Evolutionary conservation across 2,888 invertebrate genomes (phyloP), one percentile per base, ranked within the genome.

Genomic region (Panzeria rudis): DNA sequence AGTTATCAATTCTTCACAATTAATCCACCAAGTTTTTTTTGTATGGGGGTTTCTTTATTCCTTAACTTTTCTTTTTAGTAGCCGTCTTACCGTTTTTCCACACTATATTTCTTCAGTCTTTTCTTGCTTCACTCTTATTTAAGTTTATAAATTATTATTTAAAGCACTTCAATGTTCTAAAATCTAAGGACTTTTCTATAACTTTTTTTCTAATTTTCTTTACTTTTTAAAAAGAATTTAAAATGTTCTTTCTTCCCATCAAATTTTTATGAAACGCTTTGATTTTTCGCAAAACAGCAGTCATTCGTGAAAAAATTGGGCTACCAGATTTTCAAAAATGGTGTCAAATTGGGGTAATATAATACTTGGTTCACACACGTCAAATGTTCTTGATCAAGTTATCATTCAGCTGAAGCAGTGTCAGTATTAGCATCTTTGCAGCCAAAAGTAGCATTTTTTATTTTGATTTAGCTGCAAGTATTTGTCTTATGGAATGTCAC

Each of bases 251-350:
- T 75, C 64, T 50, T 77, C 71, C 80, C 77, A 75, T 59, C 71
- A 73, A 78, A 79, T 56, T 82, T 82, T 71, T 76, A 71, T 80
- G 61, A 75, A 82, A 82, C 78, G 85, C 85, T 85, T 85, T 85
- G 78, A 82, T 84, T 81, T 85, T 82, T 79, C 59, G 78, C 78
- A 81, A 81, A 81, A 81, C 80, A 84, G 80, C 59, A 84, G 81
- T 79, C 73, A 79, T 75, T 84, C 64, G 75, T 64, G 23, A 41
- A 77, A 66, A n/a, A 56, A 32, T 0, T 4, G 38, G 7, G 79
- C 9, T 76, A 52, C 84, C 84, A 84, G 79, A 84, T 17, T 5
- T 29, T 50, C 17, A 29, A 20, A 50, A 17, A 32, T 44, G 15
- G 15, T 3, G 5, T 3, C 15, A n/a, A 15, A 44, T 13, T 44